These are phyloP conservation scores for Brachionus calyciflorus DNA, from an alignment of 1,140 invertebrate species.

Conservation along the genomic window DNA sequence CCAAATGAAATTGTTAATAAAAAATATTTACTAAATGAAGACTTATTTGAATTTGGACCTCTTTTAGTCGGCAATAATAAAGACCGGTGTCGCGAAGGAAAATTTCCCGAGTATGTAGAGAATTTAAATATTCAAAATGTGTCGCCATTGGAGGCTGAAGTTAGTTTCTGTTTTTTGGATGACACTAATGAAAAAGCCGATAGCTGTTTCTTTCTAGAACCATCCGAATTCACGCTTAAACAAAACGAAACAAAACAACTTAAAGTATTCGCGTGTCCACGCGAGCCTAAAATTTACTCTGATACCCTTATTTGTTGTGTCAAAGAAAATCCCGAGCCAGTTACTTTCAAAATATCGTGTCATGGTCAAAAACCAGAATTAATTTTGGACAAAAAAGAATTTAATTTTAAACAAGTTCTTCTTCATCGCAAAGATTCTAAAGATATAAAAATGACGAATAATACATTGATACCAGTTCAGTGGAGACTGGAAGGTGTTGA, in stretches of 20 bases:
- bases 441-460: conserved; percentile 59
- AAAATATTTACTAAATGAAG: conserved; percentile 57
- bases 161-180: conserved; percentile 60
- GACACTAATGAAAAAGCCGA: conserved; percentile 57
- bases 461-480: conserved; percentile 58
- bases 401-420: conserved; percentile 61
- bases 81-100: conserved; percentile 57
- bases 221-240: conserved; percentile 57
- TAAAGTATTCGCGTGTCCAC: conserved; percentile 59
- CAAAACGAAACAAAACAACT: conserved; percentile 54
- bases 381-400: conserved; percentile 58
- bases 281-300: conserved; percentile 53
- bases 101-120: conserved; percentile 59
- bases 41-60: conserved; percentile 61
- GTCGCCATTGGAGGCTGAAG: conserved; percentile 58
- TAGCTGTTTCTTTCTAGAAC: conserved; percentile 58
- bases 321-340: conserved; percentile 60
- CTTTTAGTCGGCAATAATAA: conserved; percentile 57
- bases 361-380: conserved; percentile 58
- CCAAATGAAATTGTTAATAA: conserved; percentile 59
- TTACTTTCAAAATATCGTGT: conserved; percentile 59
- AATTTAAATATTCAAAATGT: conserved; percentile 58
- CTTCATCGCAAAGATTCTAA: conserved; percentile 61
- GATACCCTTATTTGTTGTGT: conserved; percentile 60
- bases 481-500: conserved; percentile 60